Evolutionary conservation across 2,888 invertebrate genomes (phyloP), one percentile per base, ranked within the genome.

Genomic region (Halictus quadricinctus): DNA sequence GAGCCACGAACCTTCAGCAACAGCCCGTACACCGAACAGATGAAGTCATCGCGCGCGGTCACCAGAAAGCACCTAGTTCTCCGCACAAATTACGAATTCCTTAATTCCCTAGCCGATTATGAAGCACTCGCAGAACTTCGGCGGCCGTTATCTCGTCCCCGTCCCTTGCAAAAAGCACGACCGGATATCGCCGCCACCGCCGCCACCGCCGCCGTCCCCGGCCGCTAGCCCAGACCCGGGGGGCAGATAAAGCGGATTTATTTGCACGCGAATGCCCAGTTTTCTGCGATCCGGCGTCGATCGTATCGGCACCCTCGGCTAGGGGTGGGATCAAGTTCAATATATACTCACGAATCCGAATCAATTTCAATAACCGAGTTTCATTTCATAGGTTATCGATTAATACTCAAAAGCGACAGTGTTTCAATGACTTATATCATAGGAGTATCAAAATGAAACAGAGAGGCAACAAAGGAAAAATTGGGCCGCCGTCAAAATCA

Each of bases 251-350:
- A 82, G 46, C 54, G 70, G 80, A 89, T 89, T 87, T 87, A 89
- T 86, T 84, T 81, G 87, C 87, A 83, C 86, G 87, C 87, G 81
- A 87, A 72, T 86, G 41, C 46, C 75, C 76, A 66, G 78, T 79
- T 83, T 78, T 83, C 86, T 80, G 80, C 21, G 75, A 75, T 48
- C 69, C 75, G 46, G n/a, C 73, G 74, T 82, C 77, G 86, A 86
- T 80, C 36, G 21, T 69, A 79, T 86, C 81, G 73, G 41, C n/a
- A 18, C 21, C 46, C 18, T 7, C 15, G 7, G 41, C 54, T 70
- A 60, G 76, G 50, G 21, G 18, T 54, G 50, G 21, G 21, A 54
- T 54, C 50, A 54, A 54, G 50, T 54, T 54, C 50, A 8, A 21
- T 21, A 54, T 54, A 8, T 54, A 21, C 50, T 21, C 50, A 18